These are phyloP conservation scores for Tachycineta bicolor DNA, from an alignment of 2,113 vertebrate genomes.

Conservation along the genomic window DNA sequence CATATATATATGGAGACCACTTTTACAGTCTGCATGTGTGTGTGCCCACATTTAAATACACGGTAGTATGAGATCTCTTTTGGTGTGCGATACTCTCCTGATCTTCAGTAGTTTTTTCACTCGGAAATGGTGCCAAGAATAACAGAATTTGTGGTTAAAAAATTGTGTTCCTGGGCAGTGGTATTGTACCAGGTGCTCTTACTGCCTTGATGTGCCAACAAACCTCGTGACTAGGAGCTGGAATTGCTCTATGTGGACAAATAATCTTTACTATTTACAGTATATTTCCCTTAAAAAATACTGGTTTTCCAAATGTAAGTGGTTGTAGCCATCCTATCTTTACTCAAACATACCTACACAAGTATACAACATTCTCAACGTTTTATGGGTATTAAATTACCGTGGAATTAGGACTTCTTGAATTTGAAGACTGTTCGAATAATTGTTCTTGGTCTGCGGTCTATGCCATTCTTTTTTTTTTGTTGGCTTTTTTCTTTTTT, in stretches of 20 bases:
- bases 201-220: background rate
- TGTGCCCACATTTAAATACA: background rate
- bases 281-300: background rate
- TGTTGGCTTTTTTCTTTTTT: background rate
- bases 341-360: background rate
- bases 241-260: background rate
- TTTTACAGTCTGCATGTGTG: background rate
- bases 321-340: background rate
- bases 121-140: background rate
- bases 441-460: background rate
- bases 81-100: background rate
- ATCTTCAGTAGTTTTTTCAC: background rate
- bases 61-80: background rate
- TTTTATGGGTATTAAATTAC: background rate
- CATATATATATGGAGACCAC: background rate
- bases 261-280: background rate
- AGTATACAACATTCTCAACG: background rate
- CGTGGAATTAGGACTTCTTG: background rate
- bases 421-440: background rate
- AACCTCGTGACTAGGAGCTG: accelerated
- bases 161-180: background rate
- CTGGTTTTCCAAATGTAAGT: background rate
- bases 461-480: background rate
- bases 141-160: background rate
- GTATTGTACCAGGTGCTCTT: background rate